Evolutionary conservation across 1,140 invertebrate species (phyloP).

Genomic region (Lordiphosa stackelbergi): DNA sequence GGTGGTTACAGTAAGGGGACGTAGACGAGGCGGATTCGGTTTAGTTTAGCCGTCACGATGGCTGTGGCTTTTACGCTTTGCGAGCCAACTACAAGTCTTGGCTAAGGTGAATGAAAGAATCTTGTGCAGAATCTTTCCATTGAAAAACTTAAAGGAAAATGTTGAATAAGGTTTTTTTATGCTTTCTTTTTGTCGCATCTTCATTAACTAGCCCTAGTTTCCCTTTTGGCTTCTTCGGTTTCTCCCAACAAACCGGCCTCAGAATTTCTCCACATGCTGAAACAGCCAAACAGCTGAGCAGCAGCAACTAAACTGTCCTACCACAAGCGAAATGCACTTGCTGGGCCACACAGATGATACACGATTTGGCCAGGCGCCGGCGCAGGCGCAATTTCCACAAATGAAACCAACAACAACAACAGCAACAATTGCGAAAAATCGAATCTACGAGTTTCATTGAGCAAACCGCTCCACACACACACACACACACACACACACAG

Average conservation of each 20-base stretch:
- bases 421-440: slow-evolving; percentile 59
- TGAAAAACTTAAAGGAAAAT: slow-evolving; percentile 47
- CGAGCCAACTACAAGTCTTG: slow-evolving; percentile 44
- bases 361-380: slow-evolving; percentile 40
- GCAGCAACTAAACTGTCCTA: slow-evolving; percentile 46
- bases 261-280: slow-evolving; percentile 15
- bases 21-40: slow-evolving; percentile 8
- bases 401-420: slow-evolving; percentile 23
- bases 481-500: slow-evolving; percentile 19
- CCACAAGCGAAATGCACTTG: slow-evolving; percentile 72
- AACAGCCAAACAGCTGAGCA: slow-evolving; percentile 52
- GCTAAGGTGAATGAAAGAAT: slow-evolving; percentile 16
- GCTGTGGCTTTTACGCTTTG: slow-evolving; percentile 65
- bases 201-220: slow-evolving; percentile 35
- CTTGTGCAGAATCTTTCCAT: slow-evolving; percentile 20
- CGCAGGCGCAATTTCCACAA: slow-evolving; percentile 39
- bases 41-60: slow-evolving; percentile 58
- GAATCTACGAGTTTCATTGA: slow-evolving; percentile 70
- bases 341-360: slow-evolving; percentile 28
- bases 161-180: slow-evolving; percentile 50
- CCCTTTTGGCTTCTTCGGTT: background rate
- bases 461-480: slow-evolving; percentile 36
- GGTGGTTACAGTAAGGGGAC: background rate
- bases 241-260: slow-evolving; percentile 13
- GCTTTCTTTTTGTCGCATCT: no score